phyloP scores from a whole-genome alignment of 1,140 invertebrate genomes.

The Drosophila littoralis region DNA sequence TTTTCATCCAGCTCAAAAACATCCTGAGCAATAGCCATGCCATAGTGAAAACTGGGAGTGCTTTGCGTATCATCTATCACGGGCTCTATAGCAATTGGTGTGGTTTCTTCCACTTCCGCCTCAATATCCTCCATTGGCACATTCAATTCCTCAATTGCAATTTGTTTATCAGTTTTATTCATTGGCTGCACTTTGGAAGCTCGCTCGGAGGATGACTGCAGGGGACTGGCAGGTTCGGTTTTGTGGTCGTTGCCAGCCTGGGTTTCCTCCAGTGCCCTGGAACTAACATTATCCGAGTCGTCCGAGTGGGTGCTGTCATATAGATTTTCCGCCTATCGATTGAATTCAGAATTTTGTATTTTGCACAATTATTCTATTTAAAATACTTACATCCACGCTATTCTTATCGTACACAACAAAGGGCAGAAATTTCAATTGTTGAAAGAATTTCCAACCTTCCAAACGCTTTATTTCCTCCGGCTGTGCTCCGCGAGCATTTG shows the following conservation, averaged over 20 bases:
- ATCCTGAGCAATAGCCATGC: constrained; percentile 54
- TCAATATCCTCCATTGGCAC: constrained; percentile 40
- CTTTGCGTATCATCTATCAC: constrained; percentile 25
- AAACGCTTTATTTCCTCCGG: constrained; percentile 39
- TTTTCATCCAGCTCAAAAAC: constrained; percentile 40
- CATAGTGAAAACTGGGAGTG: constrained; percentile 41
- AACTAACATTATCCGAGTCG: constrained; percentile 23
- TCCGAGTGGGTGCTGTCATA: constrained; percentile 36
- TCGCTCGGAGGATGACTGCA: background rate
- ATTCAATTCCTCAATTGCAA: constrained; percentile 38
- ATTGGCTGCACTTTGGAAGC: background rate
- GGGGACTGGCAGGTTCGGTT: background rate
- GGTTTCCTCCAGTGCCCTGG: constrained; percentile 5
- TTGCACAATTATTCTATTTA: background rate
- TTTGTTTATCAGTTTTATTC: constrained; percentile 4
- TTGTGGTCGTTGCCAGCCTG: background rate
- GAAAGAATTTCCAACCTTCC: constrained; percentile 43
- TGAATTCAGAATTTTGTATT: background rate
- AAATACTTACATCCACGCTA: constrained; percentile 26
- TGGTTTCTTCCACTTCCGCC: constrained; percentile 32
- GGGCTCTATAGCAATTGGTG: constrained; percentile 32
- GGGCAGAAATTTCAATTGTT: constrained; percentile 35
- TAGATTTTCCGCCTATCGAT: constrained; percentile 28
- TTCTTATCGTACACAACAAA: constrained; percentile 16
- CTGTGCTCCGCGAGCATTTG: constrained; percentile 34